Base-by-base conservation (phyloP, 2,888 invertebrate species). In the Calameuta idolon region DNA sequence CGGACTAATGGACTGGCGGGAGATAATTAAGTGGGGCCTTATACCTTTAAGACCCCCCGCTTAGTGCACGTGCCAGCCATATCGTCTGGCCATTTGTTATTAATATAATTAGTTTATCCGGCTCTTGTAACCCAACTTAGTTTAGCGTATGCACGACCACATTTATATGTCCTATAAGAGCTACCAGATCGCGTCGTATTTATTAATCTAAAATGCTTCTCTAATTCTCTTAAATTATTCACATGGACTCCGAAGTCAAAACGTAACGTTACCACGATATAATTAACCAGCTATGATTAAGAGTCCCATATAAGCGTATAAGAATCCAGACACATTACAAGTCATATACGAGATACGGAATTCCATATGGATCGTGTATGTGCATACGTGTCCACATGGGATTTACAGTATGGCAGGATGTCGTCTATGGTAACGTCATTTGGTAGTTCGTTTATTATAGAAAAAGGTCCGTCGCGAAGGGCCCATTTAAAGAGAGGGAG, bases 21-120 rank as follows among this genome's bases (percentile, higher is more conserved):
- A 78, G 81, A 80, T 83, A 82, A 83, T 83, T 82, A 81, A 83
- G 80, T 80, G 80, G 79, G 76, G 76, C 75, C 79, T 81, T 74
- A 76, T 77, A 71, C 71, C 71, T 71, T 55, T 34, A 34, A 34
- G 71, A 71, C 71, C 71, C 71, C 71, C 71, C 71, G 71, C 71
- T 71, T 71, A 23, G 71, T 33, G 31, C 31, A 71, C 71, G 71
- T 71, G 71, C 71, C 31, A 12, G 34, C 33, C 71, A 71, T 71
- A 71, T 71, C 71, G 71, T 71, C 31, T 12, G 33, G 71, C 71
- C 33, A 33, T 71, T 31, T 23, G 71, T 71, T 71, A 71, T 71
- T 71, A 71, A 71, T 71, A 71, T 71, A 31, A 71, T 71, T 71
- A 71, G 55, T 55, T 55, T 55, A 55, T 23, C 2, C 55, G 23